A percentile compares a stretch with the other conserved stretches of the same genome.
Evolutionary conservation across 2,888 invertebrate species (phyloP).

Genomic region (Lucinisca nassula): DNA sequence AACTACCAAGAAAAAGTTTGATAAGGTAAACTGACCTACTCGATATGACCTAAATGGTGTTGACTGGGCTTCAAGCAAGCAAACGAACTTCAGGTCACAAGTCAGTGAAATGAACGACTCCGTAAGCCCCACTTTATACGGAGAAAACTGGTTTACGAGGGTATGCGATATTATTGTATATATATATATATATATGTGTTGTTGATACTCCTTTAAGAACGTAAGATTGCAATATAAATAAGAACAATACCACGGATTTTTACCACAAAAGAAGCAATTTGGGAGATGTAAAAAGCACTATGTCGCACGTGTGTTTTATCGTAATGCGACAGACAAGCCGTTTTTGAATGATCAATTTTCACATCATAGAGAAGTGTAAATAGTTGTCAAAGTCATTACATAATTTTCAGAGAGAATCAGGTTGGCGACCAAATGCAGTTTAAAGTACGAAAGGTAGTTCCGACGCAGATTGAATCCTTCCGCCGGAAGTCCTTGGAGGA

Average conservation of each 20-base stretch:
- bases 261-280: neutral
- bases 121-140: too few species aligned
- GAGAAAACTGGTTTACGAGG: too few species aligned
- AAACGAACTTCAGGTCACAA: too few species aligned
- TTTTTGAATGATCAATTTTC: neutral
- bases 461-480: neutral
- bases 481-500: conserved; percentile 34
- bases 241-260: too few species aligned
- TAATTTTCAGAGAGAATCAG: neutral
- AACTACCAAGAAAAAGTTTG: too few species aligned
- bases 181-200: neutral
- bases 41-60: too few species aligned
- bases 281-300: neutral
- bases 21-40: too few species aligned
- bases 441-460: neutral
- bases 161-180: too few species aligned
- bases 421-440: neutral
- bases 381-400: neutral
- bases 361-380: neutral
- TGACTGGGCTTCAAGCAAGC: too few species aligned
- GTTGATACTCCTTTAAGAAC: neutral
- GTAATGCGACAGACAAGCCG: neutral
- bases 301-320: too few species aligned
- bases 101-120: too few species aligned
- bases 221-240: neutral